Evolutionary conservation across 1,140 invertebrate species (phyloP).

Genomic region (Drosophila obscura): DNA sequence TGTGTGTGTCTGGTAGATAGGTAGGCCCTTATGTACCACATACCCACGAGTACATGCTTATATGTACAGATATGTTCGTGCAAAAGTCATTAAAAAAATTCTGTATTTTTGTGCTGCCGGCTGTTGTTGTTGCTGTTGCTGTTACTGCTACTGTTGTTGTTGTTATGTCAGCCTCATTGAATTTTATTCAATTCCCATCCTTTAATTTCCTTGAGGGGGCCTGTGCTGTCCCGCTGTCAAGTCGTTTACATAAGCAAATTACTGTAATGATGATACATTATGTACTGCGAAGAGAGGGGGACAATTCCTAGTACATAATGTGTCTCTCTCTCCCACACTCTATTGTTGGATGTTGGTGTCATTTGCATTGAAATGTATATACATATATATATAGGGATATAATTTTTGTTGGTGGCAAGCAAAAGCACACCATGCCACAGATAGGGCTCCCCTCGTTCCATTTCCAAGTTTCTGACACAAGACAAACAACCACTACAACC

Average conservation of each 20-base stretch:
- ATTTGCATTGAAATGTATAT: conserved; percentile 51
- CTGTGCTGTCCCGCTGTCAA: conserved; percentile 40
- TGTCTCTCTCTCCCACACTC: conserved; percentile 23
- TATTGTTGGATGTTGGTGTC: conserved; percentile 33
- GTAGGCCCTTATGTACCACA: conserved; percentile 48
- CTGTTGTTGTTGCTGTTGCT: conserved; percentile 1
- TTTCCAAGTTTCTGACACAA: conserved; percentile 20
- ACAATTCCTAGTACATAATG: conserved; percentile 38
- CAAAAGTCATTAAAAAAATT: conserved; percentile 58
- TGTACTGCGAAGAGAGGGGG: conserved; percentile 5
- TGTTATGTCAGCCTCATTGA: conserved; percentile 21
- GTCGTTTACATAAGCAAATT: conserved; percentile 76
- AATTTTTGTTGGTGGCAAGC: conserved; percentile 26
- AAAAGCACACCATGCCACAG: not conserved
- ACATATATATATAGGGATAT: conserved; percentile 10
- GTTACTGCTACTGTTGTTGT: not conserved
- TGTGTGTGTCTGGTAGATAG: conserved; percentile 41
- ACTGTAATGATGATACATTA: conserved; percentile 60
- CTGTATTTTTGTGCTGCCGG: conserved; percentile 25
- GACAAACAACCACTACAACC: conserved; percentile 24
- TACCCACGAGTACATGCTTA: conserved; percentile 16
- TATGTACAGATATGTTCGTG: conserved; percentile 42
- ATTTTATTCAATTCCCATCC: conserved; percentile 72
- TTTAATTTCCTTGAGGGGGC: conserved; percentile 50
- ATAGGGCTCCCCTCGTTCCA: not conserved